Evolutionary conservation across 2,888 invertebrate species (phyloP).

Genomic region (Spilarctia lutea): DNA sequence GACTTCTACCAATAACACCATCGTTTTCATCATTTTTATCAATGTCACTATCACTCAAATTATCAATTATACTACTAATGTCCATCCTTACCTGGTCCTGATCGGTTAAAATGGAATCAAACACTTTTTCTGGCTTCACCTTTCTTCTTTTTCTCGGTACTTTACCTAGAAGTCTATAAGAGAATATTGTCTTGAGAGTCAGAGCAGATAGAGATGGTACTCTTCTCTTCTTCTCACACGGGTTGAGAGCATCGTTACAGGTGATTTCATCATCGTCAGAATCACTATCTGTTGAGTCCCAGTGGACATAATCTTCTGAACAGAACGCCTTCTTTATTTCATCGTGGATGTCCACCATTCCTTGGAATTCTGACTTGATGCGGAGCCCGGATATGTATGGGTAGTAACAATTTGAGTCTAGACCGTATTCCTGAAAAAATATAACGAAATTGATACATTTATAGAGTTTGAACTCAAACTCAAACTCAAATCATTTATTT

Average conservation of each 20-base stretch:
- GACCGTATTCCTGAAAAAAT: constrained; percentile 67
- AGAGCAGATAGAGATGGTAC: constrained; percentile 60
- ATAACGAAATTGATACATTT: too few species aligned
- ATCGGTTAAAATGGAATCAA: constrained; percentile 39
- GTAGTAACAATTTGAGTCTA: constrained; percentile 64
- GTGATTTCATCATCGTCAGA: constrained; percentile 27
- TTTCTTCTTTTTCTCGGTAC: constrained; percentile 62
- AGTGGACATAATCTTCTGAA: constrained; percentile 59
- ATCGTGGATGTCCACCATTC: constrained; percentile 68
- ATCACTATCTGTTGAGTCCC: constrained; percentile 65
- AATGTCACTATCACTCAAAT: constrained; percentile 46
- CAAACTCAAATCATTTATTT: too few species aligned
- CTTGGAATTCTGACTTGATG: constrained; percentile 59
- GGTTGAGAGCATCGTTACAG: constrained; percentile 2
- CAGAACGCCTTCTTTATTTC: constrained; percentile 59
- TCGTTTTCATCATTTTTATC: constrained; percentile 3
- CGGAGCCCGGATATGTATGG: constrained; percentile 60
- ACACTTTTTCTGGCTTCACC: constrained; percentile 32
- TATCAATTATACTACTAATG: constrained; percentile 62
- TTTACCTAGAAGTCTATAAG: constrained; percentile 63
- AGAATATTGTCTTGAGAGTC: constrained; percentile 69
- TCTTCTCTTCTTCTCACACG: constrained; percentile 26
- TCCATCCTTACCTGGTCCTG: constrained; percentile 51
- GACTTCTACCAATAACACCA: constrained; percentile 18
- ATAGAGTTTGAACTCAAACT: too few species aligned